Percentiles rank a stretch among this genome's conserved stretches.
phyloP scores from a whole-genome alignment of 1,140 invertebrate genomes.

The Hestina assimilis region DNA sequence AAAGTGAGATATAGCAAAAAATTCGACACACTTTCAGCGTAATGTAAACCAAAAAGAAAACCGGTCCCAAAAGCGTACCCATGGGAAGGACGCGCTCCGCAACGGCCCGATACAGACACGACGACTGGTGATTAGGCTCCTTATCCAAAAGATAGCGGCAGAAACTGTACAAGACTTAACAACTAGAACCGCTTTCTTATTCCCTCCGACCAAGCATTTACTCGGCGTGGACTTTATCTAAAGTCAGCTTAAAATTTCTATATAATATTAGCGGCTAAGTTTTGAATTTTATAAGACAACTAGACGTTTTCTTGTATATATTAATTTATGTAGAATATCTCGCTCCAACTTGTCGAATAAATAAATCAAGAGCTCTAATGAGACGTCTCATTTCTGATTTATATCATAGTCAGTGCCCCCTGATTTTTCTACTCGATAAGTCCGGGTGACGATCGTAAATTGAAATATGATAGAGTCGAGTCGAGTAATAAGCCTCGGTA shows the following conservation, averaged over 20 bases:
- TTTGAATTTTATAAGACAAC: constrained; percentile 30
- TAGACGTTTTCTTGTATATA: background rate
- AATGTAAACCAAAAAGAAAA: constrained; percentile 77
- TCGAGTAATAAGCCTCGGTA: constrained; percentile 69
- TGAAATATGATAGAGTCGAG: constrained; percentile 76
- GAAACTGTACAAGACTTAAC: constrained; percentile 78
- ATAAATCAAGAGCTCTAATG: constrained; percentile 64
- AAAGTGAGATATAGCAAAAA: constrained; percentile 65
- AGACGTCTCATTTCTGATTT: constrained; percentile 73
- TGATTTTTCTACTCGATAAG: constrained; percentile 73
- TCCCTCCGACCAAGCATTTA: constrained; percentile 70
- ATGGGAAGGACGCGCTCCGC: constrained; percentile 63
- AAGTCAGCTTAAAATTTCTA: constrained; percentile 68
- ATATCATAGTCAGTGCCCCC: constrained; percentile 58
- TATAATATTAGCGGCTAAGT: constrained; percentile 55
- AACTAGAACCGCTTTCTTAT: constrained; percentile 76
- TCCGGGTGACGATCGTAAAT: constrained; percentile 74
- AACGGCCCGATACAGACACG: constrained; percentile 72
- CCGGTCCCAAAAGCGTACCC: constrained; percentile 72
- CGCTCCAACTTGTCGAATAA: background rate
- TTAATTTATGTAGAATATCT: constrained; percentile 3
- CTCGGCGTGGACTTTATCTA: constrained; percentile 70
- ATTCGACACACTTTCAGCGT: constrained; percentile 72
- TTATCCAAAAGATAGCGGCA: constrained; percentile 77
- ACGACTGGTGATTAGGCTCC: constrained; percentile 76